phyloP scores from a whole-genome alignment of 2,797 vertebrate species.

The Gambusia yucatana region DNA sequence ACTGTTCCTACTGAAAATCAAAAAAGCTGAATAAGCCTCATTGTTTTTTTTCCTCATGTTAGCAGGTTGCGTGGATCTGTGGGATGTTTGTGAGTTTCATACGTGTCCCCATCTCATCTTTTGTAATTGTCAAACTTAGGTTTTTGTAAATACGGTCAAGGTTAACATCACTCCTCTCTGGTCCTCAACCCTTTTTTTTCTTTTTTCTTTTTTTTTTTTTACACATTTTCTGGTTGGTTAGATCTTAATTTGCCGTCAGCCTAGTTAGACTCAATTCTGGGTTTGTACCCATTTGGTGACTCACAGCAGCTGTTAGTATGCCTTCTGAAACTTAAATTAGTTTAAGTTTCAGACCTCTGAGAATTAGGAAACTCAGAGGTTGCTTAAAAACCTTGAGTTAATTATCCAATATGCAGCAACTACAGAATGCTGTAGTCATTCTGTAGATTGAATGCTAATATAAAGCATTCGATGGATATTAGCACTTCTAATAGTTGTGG shows the following conservation, averaged over 20 bases:
- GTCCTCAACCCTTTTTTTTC: not conserved
- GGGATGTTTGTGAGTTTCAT: not conserved
- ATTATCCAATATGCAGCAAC: not conserved
- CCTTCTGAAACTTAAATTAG: not conserved
- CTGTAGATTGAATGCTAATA: not conserved
- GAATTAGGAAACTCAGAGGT: not conserved
- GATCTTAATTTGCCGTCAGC: not conserved
- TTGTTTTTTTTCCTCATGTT: not conserved
- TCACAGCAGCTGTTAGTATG: not conserved
- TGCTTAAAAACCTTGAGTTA: not conserved
- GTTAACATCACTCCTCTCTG: not conserved
- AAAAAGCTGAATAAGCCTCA: not conserved
- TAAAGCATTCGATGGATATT: not conserved
- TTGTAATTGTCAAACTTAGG: not conserved
- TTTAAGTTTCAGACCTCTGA: too few relatives aligned
- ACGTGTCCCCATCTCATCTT: not conserved
- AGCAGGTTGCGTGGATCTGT: not conserved
- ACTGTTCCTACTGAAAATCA: not conserved
- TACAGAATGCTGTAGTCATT: not conserved
- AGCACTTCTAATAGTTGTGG: not conserved
- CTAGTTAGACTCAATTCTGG: not conserved
- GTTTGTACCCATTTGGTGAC: not conserved
- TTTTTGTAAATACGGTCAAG: not conserved
- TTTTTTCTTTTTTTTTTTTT: not conserved
- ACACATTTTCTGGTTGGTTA: not conserved